These are phyloP conservation scores for Malthinus seriepunctatus DNA, from an alignment of 2,888 invertebrate species.

Conservation along the genomic window DNA sequence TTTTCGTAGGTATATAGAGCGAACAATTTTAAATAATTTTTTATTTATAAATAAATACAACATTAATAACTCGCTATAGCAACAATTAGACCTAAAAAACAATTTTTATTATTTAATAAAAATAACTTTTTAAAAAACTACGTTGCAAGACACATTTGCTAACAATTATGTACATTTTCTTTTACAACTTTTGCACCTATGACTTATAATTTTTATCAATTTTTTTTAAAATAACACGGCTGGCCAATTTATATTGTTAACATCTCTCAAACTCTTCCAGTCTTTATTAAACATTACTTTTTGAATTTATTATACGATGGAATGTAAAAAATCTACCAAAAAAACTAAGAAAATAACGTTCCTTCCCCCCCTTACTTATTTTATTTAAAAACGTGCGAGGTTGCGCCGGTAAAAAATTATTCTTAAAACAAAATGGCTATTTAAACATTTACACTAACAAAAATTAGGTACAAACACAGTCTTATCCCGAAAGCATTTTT, in stretches of 20 bases:
- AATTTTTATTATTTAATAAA: slow-evolving; percentile 35
- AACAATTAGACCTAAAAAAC: slow-evolving; percentile 33
- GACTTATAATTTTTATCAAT: neutral
- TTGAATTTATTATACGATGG: too few species aligned
- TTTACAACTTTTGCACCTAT: too few species aligned
- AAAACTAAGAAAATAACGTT: too few species aligned
- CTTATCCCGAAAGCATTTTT: neutral
- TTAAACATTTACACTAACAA: too few species aligned
- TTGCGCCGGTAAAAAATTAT: too few species aligned
- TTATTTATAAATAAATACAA: slow-evolving; percentile 5
- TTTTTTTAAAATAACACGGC: neutral
- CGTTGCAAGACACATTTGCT: slow-evolving; percentile 39
- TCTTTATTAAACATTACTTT: neutral
- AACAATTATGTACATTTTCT: slow-evolving; percentile 40
- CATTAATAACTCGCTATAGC: slow-evolving; percentile 13
- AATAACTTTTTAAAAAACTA: slow-evolving; percentile 43
- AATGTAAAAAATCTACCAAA: too few species aligned
- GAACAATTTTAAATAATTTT: too few species aligned
- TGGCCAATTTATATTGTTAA: slow-evolving; percentile 1
- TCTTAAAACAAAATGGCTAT: too few species aligned
- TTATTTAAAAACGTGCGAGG: too few species aligned
- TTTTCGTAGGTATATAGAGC: too few species aligned
- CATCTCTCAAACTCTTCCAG: neutral
- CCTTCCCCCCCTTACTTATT: too few species aligned
- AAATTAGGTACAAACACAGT: neutral